Base-by-base conservation (phyloP, 1,140 invertebrate genomes). In the Trichoplusia ni region DNA sequence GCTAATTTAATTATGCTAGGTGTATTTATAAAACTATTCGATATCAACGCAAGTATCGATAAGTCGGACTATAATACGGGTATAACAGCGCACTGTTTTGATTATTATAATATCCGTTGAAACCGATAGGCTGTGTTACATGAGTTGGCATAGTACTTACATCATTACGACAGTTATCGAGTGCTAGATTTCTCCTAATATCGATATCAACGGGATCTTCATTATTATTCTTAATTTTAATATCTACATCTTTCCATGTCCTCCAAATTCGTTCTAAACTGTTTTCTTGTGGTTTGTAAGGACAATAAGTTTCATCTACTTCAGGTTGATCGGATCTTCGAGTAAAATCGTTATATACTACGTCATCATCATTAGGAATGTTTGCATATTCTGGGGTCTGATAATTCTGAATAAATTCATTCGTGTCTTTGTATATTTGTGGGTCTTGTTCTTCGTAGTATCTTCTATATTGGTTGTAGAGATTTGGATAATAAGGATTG, bases 181-280 rank as follows among this genome's bases (percentile, higher is more conserved):
- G n/a, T n/a, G n/a, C 21, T 13, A 47, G 0, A 29, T 2, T 7
- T 27, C 27, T 33, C 33, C 47, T 33, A 7, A 35, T 21, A 35
- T 51, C 44, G 2, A 47, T 29, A 2, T 35, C 29, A 1, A 31
- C 2, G 8, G 47, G 29, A 0, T 11, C 18, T 1, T 14, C 18
- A 54, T 2, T 19, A 1, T 38, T 23, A 0, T 25, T 54, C 4
- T 14, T 40, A 5, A 27, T 25, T 23, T 27, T 54, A 13, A 69
- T 40, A 44, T 62, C 62, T 42, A 51, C 59, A 23, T 56, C 37
- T 23, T 44, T 54, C 64, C 64, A 67, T 19, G 25, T 31, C n/a
- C 38, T 64, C 69, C 69, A 71, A 7, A 46, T 49, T 51, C 44
- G 63, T 5, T 65, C 40, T 18, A 38, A 38, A 4, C 7, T 7